Conservation (phyloP, 2,797 vertebrate genomes). For the Falco columbarius region DNA sequence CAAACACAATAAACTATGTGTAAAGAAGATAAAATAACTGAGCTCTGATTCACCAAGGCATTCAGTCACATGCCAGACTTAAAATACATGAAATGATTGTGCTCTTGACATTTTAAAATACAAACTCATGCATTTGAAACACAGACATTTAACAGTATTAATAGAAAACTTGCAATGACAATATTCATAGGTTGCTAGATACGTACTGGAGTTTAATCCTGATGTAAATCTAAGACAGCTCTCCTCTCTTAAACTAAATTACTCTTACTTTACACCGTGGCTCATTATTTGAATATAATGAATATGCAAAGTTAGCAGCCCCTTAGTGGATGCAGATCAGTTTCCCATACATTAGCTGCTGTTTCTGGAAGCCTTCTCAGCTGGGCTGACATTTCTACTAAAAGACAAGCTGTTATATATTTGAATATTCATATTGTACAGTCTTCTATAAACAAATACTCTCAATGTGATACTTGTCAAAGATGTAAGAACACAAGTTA, state of each 20-base stretch:
- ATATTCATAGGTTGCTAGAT: neutral
- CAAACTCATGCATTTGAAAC: neutral
- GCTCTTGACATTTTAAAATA: neutral
- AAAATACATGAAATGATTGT: neutral
- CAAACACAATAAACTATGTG: neutral
- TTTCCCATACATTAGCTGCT: neutral
- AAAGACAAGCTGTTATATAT: neutral
- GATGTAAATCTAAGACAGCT: neutral
- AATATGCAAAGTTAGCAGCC: neutral
- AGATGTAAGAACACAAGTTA: neutral
- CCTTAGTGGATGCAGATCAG: neutral
- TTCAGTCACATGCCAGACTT: neutral
- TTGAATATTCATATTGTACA: conserved; percentile 30
- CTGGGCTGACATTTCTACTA: neutral
- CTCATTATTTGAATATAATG: neutral
- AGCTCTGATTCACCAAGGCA: neutral
- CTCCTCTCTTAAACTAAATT: neutral
- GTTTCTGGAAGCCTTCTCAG: neutral
- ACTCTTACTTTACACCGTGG: neutral
- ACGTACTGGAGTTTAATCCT: neutral
- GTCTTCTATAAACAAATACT: conserved; percentile 45
- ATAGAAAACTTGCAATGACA: neutral
- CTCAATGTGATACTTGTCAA: conserved; percentile 28
- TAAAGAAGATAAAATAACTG: neutral
- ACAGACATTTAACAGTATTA: neutral